phyloP scores from a whole-genome alignment of 2,797 vertebrate species.

The Bufotes viridis region DNA sequence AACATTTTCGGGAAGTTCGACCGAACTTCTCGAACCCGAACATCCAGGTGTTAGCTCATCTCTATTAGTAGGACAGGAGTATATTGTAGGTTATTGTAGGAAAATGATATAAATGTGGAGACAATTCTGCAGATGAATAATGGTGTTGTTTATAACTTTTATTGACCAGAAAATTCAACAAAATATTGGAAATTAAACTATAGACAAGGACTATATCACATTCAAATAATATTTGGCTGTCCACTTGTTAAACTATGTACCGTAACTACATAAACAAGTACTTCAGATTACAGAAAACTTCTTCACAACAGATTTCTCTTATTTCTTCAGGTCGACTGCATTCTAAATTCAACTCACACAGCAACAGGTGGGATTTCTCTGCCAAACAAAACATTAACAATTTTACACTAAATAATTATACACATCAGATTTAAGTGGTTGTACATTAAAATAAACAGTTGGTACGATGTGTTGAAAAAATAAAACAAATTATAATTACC shows the following conservation, averaged over 20 bases:
- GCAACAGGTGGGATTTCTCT: not conserved
- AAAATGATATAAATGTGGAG: not conserved
- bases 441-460: too few relatives aligned
- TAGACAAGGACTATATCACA: not conserved
- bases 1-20: too few relatives aligned
- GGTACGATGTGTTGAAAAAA: too few relatives aligned
- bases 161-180: not conserved
- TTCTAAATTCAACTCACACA: constrained; percentile 8
- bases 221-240: not conserved
- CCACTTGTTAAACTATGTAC: too few relatives aligned
- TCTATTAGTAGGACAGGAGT: too few relatives aligned
- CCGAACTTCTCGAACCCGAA: too few relatives aligned
- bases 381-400: not conserved
- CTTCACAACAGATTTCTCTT: not conserved
- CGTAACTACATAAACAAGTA: not conserved
- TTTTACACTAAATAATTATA: too few relatives aligned
- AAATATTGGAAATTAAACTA: not conserved
- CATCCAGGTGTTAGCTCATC: too few relatives aligned
- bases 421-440: too few relatives aligned
- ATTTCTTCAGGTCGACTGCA: not conserved
- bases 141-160: not conserved
- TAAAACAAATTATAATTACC: too few relatives aligned
- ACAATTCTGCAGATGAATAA: not conserved
- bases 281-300: not conserved
- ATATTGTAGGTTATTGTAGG: too few relatives aligned